Base-by-base conservation (phyloP, 1,140 invertebrate species). In the Microplitis demolitor region DNA sequence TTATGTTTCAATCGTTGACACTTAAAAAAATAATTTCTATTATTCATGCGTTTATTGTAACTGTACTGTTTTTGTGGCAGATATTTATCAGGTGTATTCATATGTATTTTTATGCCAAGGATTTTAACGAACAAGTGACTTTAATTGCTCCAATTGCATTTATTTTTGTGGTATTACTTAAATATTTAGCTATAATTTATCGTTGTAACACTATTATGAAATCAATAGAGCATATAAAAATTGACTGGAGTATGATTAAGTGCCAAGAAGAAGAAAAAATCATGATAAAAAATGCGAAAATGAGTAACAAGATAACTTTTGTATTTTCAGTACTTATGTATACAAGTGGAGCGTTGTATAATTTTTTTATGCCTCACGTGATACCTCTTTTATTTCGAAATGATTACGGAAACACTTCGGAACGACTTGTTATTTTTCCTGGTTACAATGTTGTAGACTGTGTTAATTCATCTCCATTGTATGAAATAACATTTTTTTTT, bases 341-440 rank as follows among this genome's bases (percentile, higher is more conserved):
- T n/a, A 51, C 24, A 14, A 24, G 45, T 11, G 53, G 37, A 4
- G 3, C 62, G 11, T 63, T 34, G 8, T 69, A 67, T 33, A 34
- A 54, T 39, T 1, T 61, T 6, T 60, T 73, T 24, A 53, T 73
- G 50, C 72, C 72, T 63, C n/a, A 62, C 11, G 6, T 11, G 5
- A 8, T 56, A 60, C 8, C 56, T 3, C 39, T 45, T 34, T 6
- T 53, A 45, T 16, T 63, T 14, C 8, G 61, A 53, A 60, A 61
- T 69, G 37, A 53, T 54, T 33, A 69, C 45, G 4, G 14, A 2
- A 63, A 79, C 37, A 73, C 39, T 67, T 56, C 63, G 45, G 34
- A 45, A 16, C 72, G 78, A 62, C 72, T 74, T 3, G 53, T 79
- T 4, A 66, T 76, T 4, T 82, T 75, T 73, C 81, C 83, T 0